A percentile compares a stretch with the other conserved stretches of the same genome.
These are phyloP conservation scores for Mallateleia sp. DNA, from an alignment of 2,888 invertebrate species.

Conservation along the genomic window DNA sequence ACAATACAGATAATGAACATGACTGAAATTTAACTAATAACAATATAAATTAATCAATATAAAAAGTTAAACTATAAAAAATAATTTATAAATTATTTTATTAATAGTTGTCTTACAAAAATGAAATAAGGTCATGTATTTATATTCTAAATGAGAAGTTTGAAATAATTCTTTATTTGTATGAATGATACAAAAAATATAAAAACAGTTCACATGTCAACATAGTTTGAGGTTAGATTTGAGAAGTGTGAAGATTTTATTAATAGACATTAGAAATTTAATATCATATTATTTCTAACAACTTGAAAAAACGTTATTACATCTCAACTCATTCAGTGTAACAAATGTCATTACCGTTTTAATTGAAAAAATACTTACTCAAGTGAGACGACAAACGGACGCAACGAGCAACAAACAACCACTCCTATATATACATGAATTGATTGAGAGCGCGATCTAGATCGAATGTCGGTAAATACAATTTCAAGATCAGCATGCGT, in stretches of 20 bases:
- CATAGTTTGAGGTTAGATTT: constrained; percentile 23
- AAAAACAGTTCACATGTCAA: constrained; percentile 15
- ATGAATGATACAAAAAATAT: constrained; percentile 13
- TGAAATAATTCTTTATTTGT: neutral
- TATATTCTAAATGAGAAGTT: neutral
- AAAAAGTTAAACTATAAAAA: too few relatives aligned
- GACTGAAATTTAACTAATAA: too few relatives aligned
- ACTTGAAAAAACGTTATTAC: neutral
- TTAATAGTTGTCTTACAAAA: neutral
- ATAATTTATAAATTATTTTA: too few relatives aligned
- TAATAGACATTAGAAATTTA: constrained; percentile 13
- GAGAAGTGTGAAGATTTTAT: constrained; percentile 10
- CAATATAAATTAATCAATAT: too few relatives aligned
- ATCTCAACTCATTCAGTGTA: constrained; percentile 14
- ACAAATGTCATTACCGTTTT: constrained; percentile 10
- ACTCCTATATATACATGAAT: constrained; percentile 7
- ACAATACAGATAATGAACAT: neutral
- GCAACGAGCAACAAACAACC: neutral
- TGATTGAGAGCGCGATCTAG: neutral
- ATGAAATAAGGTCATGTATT: neutral
- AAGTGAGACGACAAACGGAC: neutral
- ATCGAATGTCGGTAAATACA: neutral
- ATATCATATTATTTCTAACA: constrained; percentile 11
- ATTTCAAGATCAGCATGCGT: neutral
- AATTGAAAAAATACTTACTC: constrained; percentile 20